Conservation (phyloP, 2,113 vertebrate genomes). For the Dendrocopos noguchii region DNA sequence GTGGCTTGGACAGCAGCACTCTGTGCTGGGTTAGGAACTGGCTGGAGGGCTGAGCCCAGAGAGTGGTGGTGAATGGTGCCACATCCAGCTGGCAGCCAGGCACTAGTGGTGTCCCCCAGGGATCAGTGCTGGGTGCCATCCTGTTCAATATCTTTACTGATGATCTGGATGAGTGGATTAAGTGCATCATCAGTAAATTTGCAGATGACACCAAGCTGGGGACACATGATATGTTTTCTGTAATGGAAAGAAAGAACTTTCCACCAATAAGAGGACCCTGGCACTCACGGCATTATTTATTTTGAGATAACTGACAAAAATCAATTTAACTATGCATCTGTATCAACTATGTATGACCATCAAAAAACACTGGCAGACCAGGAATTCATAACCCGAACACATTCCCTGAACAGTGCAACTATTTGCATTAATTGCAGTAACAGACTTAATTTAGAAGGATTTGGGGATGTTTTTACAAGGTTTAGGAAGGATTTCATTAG, state of each 20-base stretch:
- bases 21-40: no score
- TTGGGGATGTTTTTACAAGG: constrained; percentile 30
- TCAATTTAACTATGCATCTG: background rate
- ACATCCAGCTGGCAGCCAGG: no score
- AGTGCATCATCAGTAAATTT: no score
- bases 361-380: background rate
- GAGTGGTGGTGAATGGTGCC: no score
- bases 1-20: no score
- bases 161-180: no score
- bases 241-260: background rate
- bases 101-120: no score
- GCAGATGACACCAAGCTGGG: no score
- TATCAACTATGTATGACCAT: background rate
- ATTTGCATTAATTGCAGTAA: constrained; percentile 28
- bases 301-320: background rate
- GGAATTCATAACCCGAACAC: background rate
- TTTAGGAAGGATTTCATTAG: constrained; percentile 47
- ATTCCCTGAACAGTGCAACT: background rate
- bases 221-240: background rate
- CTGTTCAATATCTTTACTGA: no score
- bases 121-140: no score
- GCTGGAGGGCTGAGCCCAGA: no score
- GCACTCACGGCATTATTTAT: background rate
- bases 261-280: background rate
- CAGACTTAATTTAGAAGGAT: constrained; percentile 41